Base-by-base conservation (phyloP, 1,140 invertebrate genomes). In the Drosophila neocordata region DNA sequence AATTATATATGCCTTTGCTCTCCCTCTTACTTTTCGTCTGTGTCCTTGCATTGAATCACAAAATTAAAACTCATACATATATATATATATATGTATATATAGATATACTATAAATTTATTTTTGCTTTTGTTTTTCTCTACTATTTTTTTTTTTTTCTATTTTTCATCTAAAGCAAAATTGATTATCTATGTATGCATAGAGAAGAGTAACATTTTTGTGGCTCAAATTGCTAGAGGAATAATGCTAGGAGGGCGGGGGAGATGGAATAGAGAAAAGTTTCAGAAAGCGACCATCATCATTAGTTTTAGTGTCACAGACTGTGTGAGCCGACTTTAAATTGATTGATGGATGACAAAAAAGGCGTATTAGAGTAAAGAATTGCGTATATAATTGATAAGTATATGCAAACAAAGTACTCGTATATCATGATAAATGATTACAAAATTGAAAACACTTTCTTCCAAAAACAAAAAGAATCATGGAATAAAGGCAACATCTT, bases 301-400 rank as follows among this genome's bases (percentile, higher is more conserved):
- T 77, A 77, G 75, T 77, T 77, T 74, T 75, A 61, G 65, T 48
- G 41, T 65, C 67, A 69, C 59, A 70, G 56, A 24, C 65, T 38
- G 12, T 38, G 60, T 76, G 61, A 77, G 70, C 66, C 75, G 65
- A 66, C 64, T 73, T 70, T 73, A 61, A 73, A 78, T 78, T 87
- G 81, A 85, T 87, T 85, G 70, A 85, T 85, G 81, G 81, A 66
- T 67, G 55, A 59, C 58, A 20, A 27, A 58, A 37, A 58, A 37
- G 56, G 53, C 55, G 31, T 34, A 37, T 9, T 34, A 20, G 51
- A 31, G n/a, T 52, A 41, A 9, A 9, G 35, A 41, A 22, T 59
- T 59, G 57, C 35, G 20, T 41, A 59, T 34, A 27, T 15, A 55
- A 56, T 34, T 34, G 53, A 56, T 34, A 56, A 56, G 41, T 48